Evolutionary conservation across 2,888 invertebrate genomes (phyloP).

Genomic region (Muschampia plurimacula): DNA sequence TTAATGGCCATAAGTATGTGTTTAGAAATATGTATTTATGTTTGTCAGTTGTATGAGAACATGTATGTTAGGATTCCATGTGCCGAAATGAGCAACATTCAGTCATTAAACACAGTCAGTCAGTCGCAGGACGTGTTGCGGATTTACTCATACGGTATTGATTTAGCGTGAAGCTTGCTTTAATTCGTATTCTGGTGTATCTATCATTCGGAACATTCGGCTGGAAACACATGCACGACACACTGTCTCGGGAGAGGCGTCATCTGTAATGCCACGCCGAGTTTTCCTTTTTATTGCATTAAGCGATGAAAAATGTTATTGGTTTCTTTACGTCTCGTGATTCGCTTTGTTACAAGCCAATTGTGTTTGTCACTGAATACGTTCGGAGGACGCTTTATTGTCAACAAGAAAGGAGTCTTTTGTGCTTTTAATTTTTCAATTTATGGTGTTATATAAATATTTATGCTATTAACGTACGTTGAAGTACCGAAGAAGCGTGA

Average conservation of each 20-base stretch:
- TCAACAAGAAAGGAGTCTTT: conserved; percentile 3
- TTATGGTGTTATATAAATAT: too few relatives aligned
- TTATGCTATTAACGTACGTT: too few relatives aligned
- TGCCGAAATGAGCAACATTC: not conserved
- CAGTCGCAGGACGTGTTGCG: not conserved
- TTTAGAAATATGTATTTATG: too few relatives aligned
- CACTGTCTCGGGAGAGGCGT: conserved; percentile 6
- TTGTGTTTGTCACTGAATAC: conserved; percentile 27
- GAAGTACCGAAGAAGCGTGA: too few relatives aligned
- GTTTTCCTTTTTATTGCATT: conserved; percentile 15
- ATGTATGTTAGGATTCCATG: too few relatives aligned
- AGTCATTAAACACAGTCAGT: not conserved
- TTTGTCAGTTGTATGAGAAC: too few relatives aligned
- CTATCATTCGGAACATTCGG: not conserved
- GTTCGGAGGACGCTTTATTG: conserved; percentile 19
- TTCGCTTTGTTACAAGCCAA: conserved; percentile 31
- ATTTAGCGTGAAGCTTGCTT: conserved; percentile 4
- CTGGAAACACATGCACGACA: not conserved
- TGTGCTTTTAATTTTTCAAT: conserved; percentile 18
- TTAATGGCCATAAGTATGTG: too few relatives aligned
- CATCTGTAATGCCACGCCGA: conserved; percentile 9
- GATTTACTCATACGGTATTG: not conserved
- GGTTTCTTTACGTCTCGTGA: conserved; percentile 25
- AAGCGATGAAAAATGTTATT: conserved; percentile 38
- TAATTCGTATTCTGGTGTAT: not conserved